These are phyloP conservation scores for Leucania comma DNA, from an alignment of 2,888 invertebrate genomes.

Conservation along the genomic window DNA sequence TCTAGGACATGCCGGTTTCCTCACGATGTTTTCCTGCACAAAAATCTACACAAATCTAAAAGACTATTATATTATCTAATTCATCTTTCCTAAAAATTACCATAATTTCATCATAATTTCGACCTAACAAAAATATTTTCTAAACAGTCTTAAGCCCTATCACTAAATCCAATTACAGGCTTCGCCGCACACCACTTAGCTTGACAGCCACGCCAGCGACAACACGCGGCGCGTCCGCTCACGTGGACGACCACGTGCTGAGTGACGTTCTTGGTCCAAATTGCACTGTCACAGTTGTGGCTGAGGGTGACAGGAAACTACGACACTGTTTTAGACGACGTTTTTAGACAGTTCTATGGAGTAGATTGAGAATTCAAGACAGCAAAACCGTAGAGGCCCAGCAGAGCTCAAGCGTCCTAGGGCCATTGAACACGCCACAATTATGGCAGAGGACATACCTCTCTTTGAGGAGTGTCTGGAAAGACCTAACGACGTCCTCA, in stretches of 20 bases:
- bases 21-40: too few relatives aligned
- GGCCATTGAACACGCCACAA: too few relatives aligned
- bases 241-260: constrained; percentile 40
- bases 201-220: constrained; percentile 12
- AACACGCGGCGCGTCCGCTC: constrained; percentile 27
- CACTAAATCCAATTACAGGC: constrained; percentile 48
- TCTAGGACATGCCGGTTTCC: too few relatives aligned
- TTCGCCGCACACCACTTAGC: constrained; percentile 36
- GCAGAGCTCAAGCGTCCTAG: too few relatives aligned
- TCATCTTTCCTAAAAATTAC: background rate
- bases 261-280: constrained; percentile 48
- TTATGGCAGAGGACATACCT: too few relatives aligned
- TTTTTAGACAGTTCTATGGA: background rate
- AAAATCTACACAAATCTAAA: too few relatives aligned
- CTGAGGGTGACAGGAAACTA: constrained; percentile 13
- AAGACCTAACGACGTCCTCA: too few relatives aligned
- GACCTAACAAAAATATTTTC: background rate
- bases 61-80: too few relatives aligned
- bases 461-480: too few relatives aligned
- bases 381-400: too few relatives aligned
- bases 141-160: constrained; percentile 26
- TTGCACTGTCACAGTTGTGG: constrained; percentile 28
- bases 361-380: too few relatives aligned
- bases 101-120: constrained; percentile 4
- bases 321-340: background rate